Conservation (phyloP, 2,888 invertebrate species). For the Acleris literana region DNA sequence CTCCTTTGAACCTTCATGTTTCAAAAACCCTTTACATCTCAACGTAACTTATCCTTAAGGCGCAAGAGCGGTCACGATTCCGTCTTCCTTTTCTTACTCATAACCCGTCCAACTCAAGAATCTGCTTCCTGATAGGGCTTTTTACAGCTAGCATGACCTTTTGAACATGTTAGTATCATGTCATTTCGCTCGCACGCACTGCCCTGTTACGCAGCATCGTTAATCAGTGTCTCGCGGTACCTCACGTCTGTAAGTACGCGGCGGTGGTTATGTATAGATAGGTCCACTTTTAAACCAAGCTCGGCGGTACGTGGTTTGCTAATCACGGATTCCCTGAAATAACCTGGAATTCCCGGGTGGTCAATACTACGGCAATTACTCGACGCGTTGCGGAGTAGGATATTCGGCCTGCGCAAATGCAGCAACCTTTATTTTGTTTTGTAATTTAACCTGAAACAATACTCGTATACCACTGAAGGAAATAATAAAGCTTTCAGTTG, state of each 20-base stretch:
- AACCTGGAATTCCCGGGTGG: constrained; percentile 64
- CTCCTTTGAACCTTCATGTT: constrained; percentile 18
- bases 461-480: too few relatives aligned
- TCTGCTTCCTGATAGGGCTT: constrained; percentile 44
- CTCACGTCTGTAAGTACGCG: constrained; percentile 19
- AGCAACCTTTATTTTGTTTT: too few relatives aligned
- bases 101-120: constrained; percentile 45
- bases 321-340: constrained; percentile 68
- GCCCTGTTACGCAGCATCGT: constrained; percentile 41
- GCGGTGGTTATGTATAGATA: constrained; percentile 44
- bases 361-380: constrained; percentile 55
- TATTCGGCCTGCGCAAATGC: not conserved
- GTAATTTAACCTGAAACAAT: too few relatives aligned
- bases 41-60: constrained; percentile 54
- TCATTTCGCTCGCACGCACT: constrained; percentile 49
- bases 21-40: constrained; percentile 12
- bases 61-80: constrained; percentile 62
- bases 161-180: constrained; percentile 46
- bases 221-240: constrained; percentile 52
- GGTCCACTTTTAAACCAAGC: constrained; percentile 46
- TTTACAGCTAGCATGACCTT: constrained; percentile 45
- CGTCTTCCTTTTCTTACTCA: constrained; percentile 54
- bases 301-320: constrained; percentile 53
- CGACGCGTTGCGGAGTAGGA: constrained; percentile 13
- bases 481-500: too few relatives aligned